These are phyloP conservation scores for Melieria picta DNA, from an alignment of 2,888 invertebrate species.

Conservation along the genomic window DNA sequence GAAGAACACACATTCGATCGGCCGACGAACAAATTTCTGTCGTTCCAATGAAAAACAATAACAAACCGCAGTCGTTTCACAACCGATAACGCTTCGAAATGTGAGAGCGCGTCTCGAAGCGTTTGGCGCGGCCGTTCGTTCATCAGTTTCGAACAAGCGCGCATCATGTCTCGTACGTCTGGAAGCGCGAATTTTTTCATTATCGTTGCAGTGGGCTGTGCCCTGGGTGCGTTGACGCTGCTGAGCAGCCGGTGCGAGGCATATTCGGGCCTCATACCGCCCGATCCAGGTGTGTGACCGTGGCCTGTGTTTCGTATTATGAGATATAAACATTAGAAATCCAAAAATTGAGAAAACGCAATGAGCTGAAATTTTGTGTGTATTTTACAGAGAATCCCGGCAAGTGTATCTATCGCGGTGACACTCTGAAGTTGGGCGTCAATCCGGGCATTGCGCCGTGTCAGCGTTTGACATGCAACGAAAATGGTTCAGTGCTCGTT, in stretches of 20 bases:
- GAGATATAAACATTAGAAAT: too few relatives aligned
- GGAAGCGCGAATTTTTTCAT: slow-evolving; percentile 5
- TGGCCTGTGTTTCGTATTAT: background rate
- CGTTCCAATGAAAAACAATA: too few relatives aligned
- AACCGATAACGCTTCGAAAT: too few relatives aligned
- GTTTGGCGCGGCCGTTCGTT: background rate
- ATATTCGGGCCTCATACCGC: slow-evolving; percentile 27
- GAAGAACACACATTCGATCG: too few relatives aligned
- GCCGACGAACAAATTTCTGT: too few relatives aligned
- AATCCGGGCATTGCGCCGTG: slow-evolving; percentile 58
- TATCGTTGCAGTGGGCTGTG: background rate
- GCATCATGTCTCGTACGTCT: slow-evolving; percentile 20
- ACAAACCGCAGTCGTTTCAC: too few relatives aligned
- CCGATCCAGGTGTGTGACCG: slow-evolving; percentile 28
- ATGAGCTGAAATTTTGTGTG: too few relatives aligned
- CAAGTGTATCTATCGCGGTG: slow-evolving; percentile 61
- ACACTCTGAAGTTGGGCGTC: slow-evolving; percentile 52
- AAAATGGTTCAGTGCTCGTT: slow-evolving; percentile 57
- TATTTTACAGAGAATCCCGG: slow-evolving; percentile 50
- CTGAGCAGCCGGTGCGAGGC: slow-evolving; percentile 11
- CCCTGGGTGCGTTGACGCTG: slow-evolving; percentile 15
- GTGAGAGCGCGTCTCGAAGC: too few relatives aligned
- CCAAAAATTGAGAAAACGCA: too few relatives aligned
- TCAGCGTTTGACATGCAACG: slow-evolving; percentile 58
- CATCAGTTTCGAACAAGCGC: slow-evolving; percentile 16